Conservation (phyloP, 2,888 invertebrate species). For the Parelbella ahira region DNA sequence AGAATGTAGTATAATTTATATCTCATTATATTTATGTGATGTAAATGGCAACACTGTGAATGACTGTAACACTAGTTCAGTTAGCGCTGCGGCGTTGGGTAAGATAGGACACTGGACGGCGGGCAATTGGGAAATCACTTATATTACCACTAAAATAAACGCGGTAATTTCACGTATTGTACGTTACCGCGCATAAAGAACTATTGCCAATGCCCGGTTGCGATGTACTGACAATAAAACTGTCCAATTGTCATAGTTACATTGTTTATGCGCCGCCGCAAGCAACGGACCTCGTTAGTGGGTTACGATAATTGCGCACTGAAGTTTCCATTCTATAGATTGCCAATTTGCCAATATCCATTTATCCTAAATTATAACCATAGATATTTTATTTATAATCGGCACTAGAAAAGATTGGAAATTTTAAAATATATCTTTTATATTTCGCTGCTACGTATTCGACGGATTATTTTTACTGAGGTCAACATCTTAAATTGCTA, state of each 20-base stretch:
- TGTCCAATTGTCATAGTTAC: conserved; percentile 10
- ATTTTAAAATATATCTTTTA: no score
- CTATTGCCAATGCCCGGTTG: conserved; percentile 11
- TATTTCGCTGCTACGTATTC: no score
- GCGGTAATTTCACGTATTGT: conserved; percentile 36
- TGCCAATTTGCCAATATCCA: conserved; percentile 1
- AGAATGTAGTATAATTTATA: conserved; percentile 21
- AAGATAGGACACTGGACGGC: conserved; percentile 51
- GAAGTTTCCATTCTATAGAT: background rate
- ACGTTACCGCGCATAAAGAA: conserved; percentile 8
- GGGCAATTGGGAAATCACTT: conserved; percentile 46
- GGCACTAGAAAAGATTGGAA: no score
- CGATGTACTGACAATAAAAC: conserved; percentile 8
- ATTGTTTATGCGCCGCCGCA: conserved; percentile 13
- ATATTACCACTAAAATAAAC: conserved; percentile 38
- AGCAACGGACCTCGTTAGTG: conserved; percentile 9
- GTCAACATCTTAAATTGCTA: no score
- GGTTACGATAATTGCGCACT: conserved; percentile 9
- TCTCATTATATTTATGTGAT: conserved; percentile 20
- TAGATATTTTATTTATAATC: no score
- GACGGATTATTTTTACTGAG: no score
- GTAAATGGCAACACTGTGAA: conserved; percentile 23
- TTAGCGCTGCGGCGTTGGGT: conserved; percentile 45
- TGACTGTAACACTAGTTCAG: conserved; percentile 17
- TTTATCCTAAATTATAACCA: no score